Base-by-base conservation (phyloP, 2,797 vertebrate species). In the Hypotaenidia okinawae region DNA sequence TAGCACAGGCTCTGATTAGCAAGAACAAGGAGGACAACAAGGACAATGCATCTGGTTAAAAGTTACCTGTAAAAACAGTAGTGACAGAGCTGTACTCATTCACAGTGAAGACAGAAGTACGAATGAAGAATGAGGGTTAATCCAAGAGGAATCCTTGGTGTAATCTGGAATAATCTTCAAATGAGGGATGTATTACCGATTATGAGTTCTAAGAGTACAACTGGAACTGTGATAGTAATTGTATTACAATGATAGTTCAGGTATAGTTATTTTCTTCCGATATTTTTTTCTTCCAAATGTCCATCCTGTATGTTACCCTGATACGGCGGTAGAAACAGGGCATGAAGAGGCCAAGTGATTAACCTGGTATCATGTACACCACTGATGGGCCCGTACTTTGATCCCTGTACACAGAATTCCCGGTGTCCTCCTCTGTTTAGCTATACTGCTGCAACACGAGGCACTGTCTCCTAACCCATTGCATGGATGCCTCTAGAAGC, bases 161-260 rank as follows among this genome's bases (percentile, higher is more conserved):
- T 93, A 91, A 92, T 62, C 25, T 35, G 19, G 22, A 93, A 64
- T 49, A 94, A 88, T 74, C 32, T 93, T 89, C 61, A 91, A 67
- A 88, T 70, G 11, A 86, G 23, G 3, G 6, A 70, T 57, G 10
- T 49, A 30, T 55, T 87, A 67, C 18, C 75, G 27, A 55, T 22
- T 27, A 4, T 57, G 47, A 87, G 30, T 55, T 74, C 84, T 67
- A 61, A 92, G 49, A 90, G 80, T 35, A 68, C 41, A 76, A 55
- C 10, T 33, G 39, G 47, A 86, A 77, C 17, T 59, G 8, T 55
- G 83, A 51, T 10, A 64, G 16, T 57, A 73, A 87, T 2, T 39
- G 47, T 23, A 49, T 49, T 49, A 67, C 14, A 28, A 25, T 52
- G 13, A 52, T 18, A 47, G 30, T 33, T 91, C 27, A 9, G 67